A percentile compares a stretch with the other conserved stretches of the same genome.
phyloP scores from a whole-genome alignment of 2,797 vertebrate species.

The Uromys caudimaculatus region DNA sequence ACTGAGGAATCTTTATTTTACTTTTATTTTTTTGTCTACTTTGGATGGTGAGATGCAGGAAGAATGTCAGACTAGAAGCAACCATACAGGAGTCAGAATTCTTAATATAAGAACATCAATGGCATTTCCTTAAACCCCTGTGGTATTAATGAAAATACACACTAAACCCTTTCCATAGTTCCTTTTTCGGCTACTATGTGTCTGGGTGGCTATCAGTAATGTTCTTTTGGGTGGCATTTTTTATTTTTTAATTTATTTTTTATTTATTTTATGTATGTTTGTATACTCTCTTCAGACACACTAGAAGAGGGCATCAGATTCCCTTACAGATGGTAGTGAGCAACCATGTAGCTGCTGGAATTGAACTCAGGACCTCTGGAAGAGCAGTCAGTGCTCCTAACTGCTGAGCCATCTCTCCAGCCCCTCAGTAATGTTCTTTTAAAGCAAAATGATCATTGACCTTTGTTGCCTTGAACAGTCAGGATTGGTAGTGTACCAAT shows the following conservation, averaged over 20 bases:
- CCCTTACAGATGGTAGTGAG: neutral
- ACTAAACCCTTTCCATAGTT: neutral
- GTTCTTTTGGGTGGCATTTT: neutral
- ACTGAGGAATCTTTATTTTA: neutral
- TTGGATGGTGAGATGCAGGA: neutral
- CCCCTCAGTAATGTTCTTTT: neutral
- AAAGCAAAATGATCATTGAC: neutral
- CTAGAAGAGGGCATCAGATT: neutral
- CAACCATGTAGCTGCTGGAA: neutral
- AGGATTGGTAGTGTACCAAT: neutral
- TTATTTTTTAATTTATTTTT: neutral
- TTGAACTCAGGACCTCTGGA: neutral
- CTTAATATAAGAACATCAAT: slow-evolving; percentile 24
- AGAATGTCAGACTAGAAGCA: neutral
- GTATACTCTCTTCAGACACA: neutral
- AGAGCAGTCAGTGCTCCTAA: neutral
- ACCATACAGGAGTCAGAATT: neutral
- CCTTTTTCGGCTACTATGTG: neutral
- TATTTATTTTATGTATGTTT: neutral
- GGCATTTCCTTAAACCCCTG: neutral
- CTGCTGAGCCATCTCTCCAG: neutral
- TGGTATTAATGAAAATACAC: slow-evolving; percentile 12
- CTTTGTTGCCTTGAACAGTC: neutral
- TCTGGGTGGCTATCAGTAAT: neutral
- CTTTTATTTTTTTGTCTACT: neutral